phyloP scores from a whole-genome alignment of 2,888 invertebrate species.

The Eupithecia inturbata region DNA sequence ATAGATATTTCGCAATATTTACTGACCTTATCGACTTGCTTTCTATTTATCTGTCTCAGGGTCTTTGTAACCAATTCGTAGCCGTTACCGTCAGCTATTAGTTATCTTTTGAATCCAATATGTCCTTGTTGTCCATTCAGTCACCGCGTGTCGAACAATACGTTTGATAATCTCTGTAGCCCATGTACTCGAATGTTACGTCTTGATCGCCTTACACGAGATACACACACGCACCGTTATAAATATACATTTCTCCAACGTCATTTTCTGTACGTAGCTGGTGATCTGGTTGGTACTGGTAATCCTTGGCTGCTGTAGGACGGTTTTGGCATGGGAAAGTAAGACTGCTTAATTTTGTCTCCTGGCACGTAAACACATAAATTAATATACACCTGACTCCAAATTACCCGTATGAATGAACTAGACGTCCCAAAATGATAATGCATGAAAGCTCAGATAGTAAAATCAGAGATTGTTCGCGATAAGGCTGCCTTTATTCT shows the following conservation, averaged over 20 bases:
- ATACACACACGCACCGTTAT: slow-evolving; percentile 20
- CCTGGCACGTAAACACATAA: not conserved
- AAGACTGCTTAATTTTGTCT: not conserved
- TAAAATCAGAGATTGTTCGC: too few relatives aligned
- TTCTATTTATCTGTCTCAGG: slow-evolving; percentile 20
- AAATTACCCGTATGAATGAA: not conserved
- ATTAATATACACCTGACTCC: not conserved
- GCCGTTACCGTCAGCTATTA: not conserved
- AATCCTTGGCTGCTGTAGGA: slow-evolving; percentile 14
- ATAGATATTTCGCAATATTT: slow-evolving; percentile 7
- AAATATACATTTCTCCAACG: slow-evolving; percentile 13
- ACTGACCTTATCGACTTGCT: slow-evolving; percentile 18
- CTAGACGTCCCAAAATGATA: not conserved
- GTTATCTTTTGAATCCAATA: not conserved
- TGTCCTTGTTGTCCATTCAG: not conserved
- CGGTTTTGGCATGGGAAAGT: not conserved
- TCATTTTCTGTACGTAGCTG: slow-evolving; percentile 7
- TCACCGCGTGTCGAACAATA: not conserved
- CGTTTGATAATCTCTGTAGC: not conserved
- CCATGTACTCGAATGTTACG: not conserved
- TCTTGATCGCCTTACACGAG: slow-evolving; percentile 19
- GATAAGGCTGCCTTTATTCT: not conserved
- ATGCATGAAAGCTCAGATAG: not conserved
- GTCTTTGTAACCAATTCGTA: slow-evolving; percentile 5
- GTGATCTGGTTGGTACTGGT: not conserved